These are phyloP conservation scores for Aurelia coerulea DNA, from an alignment of 30 jellyfish, hydroid and myxozoan genomes.

Conservation along the genomic window DNA sequence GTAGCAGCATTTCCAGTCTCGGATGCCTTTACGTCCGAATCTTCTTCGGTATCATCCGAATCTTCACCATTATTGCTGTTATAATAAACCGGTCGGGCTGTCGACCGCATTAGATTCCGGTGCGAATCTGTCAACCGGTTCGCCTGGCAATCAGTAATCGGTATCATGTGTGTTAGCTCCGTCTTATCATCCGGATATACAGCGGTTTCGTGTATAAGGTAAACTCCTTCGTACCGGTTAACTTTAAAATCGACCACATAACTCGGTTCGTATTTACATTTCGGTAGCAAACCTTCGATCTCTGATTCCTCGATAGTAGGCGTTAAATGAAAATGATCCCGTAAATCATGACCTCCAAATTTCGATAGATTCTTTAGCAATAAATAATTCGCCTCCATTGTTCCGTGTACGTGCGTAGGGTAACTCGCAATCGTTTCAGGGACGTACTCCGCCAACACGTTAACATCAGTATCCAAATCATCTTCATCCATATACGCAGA, in stretches of 20 bases:
- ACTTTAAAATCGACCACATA: constrained; percentile 84
- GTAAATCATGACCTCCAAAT: constrained; percentile 63
- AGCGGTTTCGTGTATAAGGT: constrained; percentile 87
- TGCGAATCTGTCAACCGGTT: constrained; percentile 79
- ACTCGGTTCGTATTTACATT: constrained; percentile 81
- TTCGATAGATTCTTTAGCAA: constrained; percentile 43
- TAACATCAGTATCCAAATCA: constrained; percentile 73
- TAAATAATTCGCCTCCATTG: constrained; percentile 41
- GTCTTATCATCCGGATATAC: constrained; percentile 91
- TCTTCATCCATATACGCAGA: constrained; percentile 79
- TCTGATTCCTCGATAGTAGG: constrained; percentile 52
- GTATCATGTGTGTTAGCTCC: constrained; percentile 76
- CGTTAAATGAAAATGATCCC: constrained; percentile 69
- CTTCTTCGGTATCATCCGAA: neutral
- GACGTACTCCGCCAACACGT: constrained; percentile 59
- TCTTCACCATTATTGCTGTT: neutral
- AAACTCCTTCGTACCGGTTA: constrained; percentile 92
- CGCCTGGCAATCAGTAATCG: constrained; percentile 49
- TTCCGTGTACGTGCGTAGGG: constrained; percentile 65
- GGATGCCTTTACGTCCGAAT: neutral
- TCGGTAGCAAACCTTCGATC: constrained; percentile 62
- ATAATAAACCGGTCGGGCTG: neutral
- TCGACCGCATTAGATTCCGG: constrained; percentile 43
- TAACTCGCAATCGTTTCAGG: constrained; percentile 90
- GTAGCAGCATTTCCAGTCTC: neutral